phyloP scores from a whole-genome alignment of 2,797 vertebrate genomes.

The Tinamus major region DNA sequence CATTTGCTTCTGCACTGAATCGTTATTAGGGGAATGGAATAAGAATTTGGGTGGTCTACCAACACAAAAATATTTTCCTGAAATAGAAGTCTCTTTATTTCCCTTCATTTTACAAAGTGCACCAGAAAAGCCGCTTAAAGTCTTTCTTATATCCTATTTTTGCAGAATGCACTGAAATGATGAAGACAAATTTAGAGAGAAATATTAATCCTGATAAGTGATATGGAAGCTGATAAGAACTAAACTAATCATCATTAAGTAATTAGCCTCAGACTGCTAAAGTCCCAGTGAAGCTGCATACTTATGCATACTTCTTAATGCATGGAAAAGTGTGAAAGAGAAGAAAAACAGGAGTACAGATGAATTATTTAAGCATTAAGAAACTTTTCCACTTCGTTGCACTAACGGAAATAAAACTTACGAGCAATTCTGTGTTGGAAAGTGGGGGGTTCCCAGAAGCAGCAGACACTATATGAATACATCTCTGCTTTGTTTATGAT shows the following conservation, averaged over 20 bases:
- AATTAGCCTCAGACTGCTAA: background rate
- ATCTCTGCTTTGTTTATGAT: background rate
- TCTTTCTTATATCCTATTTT: background rate
- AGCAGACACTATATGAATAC: background rate
- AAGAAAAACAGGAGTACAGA: background rate
- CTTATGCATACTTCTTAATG: background rate
- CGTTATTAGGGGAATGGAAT: background rate
- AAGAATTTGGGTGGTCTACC: background rate
- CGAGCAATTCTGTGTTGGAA: background rate
- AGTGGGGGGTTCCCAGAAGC: background rate
- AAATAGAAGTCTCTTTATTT: background rate
- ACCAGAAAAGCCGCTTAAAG: background rate
- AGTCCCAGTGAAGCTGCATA: no score
- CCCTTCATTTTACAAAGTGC: background rate
- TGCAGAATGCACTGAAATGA: background rate
- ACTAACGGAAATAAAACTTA: background rate
- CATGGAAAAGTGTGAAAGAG: background rate
- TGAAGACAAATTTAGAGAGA: background rate
- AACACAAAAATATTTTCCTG: background rate
- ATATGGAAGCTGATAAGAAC: background rate
- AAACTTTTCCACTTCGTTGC: background rate
- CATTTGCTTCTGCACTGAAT: background rate
- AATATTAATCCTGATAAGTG: background rate
- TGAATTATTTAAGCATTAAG: background rate
- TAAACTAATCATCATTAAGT: background rate